phyloP scores from a whole-genome alignment of 2,888 invertebrate species.

The Pyrgus malvae region DNA sequence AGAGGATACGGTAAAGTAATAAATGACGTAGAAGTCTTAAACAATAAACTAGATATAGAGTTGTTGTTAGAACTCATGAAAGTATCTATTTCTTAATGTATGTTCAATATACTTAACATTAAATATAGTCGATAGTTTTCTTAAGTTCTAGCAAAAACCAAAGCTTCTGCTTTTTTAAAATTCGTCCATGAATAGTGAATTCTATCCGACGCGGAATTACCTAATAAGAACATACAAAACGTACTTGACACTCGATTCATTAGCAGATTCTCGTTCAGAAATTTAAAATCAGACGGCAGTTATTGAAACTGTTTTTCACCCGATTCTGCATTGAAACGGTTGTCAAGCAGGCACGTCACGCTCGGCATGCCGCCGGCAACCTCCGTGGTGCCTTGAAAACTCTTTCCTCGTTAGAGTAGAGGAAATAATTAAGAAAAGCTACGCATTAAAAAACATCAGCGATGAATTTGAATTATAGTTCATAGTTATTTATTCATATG shows the following conservation, averaged over 20 bases:
- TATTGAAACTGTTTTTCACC: conserved; percentile 7
- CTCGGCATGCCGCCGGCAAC: background rate
- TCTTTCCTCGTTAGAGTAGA: conserved; percentile 6
- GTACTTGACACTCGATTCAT: conserved; percentile 13
- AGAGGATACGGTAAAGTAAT: no score
- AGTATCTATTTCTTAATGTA: no score
- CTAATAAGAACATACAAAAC: conserved; percentile 22
- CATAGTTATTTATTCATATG: no score
- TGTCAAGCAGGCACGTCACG: conserved; percentile 11
- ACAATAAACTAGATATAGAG: no score
- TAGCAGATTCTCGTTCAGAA: conserved; percentile 22
- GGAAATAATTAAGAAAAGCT: background rate
- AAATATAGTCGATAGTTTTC: no score
- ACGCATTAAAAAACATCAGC: background rate
- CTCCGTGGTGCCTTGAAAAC: conserved; percentile 11
- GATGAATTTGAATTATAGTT: no score
- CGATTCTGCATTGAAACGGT: conserved; percentile 17
- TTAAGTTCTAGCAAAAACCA: no score
- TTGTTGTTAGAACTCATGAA: no score
- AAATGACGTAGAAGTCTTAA: no score
- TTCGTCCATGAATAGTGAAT: conserved; percentile 1
- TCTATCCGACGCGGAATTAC: conserved; percentile 7
- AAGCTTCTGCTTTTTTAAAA: no score
- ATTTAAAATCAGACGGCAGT: conserved; percentile 18
- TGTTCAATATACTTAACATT: no score